Evolutionary conservation across 2,888 invertebrate species (phyloP), one percentile per base, ranked within the genome.

Genomic region (Eremobia ochroleuca): DNA sequence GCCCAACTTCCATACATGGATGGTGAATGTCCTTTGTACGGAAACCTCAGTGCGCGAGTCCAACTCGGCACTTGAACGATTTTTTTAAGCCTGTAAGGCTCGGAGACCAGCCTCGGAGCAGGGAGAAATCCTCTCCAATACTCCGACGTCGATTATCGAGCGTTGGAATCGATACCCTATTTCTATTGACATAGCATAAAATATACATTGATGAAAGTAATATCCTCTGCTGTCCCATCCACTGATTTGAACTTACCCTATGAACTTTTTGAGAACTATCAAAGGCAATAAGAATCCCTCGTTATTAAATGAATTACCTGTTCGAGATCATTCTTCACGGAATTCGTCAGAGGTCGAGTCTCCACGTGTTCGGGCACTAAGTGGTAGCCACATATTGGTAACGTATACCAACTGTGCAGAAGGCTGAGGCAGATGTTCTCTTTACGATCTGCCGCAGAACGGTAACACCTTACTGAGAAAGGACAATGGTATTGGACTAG

Each of bases 281-380:
- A 2, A 9, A 67, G 2, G 25, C 15, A 49, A 46, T 28, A 72
- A 15, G 2, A 21, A 9, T 46, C 9, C 13, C 25, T 28, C 28
- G 1, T 78, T 28, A 43, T n/a, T 8, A 43, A 43, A 66, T 46
- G 6, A 59, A 37, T 55, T 59, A 95, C 95, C 90, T 92, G 92
- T 75, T 92, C 93, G 1, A 88, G 31, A 49, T 98, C 98, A 0
- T 98, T 98, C 90, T 98, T 98, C 49, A 97, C 97, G 0, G 97
- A 97, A 89, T 98, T 97, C 91, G 97, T 98, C 25, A 99, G 97
- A 0, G 98, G 97, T 74, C 99, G 97, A 0, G 98, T 98, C 94
- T 99, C 99, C 11, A 99, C 98, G 93, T 99, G 99, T 92, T 99
- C 99, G 0, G 99, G 99, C 0, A 99, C 98, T 58, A 99, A 94